These are phyloP conservation scores for Falco biarmicus DNA, from an alignment of 2,797 vertebrate species.

Conservation along the genomic window DNA sequence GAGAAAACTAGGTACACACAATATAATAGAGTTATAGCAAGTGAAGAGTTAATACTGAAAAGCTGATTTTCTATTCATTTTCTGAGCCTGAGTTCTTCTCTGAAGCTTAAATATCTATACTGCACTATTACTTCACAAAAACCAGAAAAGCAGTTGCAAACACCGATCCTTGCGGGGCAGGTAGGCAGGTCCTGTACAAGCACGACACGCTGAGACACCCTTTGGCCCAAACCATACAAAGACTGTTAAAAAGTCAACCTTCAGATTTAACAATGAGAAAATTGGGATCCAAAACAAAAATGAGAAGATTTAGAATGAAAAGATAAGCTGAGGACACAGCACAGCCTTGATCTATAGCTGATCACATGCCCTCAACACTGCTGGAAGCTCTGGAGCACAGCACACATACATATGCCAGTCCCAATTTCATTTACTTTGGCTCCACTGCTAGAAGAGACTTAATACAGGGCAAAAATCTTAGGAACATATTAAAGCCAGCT, in stretches of 20 bases:
- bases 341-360: neutral
- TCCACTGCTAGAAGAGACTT: neutral
- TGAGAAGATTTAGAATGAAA: neutral
- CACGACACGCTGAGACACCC: neutral
- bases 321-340: neutral
- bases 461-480: neutral
- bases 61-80: neutral
- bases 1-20: neutral
- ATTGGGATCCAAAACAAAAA: neutral
- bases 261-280: neutral
- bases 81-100: neutral
- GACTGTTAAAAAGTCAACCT: neutral
- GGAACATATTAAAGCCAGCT: neutral
- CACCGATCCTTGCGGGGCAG: fast-evolving
- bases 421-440: neutral
- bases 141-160: neutral
- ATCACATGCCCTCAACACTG: neutral
- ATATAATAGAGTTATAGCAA: neutral
- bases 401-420: neutral
- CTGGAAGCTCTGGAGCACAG: neutral
- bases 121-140: neutral
- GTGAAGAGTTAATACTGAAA: neutral
- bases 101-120: neutral
- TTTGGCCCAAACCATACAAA: fast-evolving
- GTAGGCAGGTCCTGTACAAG: neutral